Evolutionary conservation across 2,888 invertebrate genomes (phyloP), one percentile per base, ranked within the genome.

Genomic region (Pristionchus arcanus): DNA sequence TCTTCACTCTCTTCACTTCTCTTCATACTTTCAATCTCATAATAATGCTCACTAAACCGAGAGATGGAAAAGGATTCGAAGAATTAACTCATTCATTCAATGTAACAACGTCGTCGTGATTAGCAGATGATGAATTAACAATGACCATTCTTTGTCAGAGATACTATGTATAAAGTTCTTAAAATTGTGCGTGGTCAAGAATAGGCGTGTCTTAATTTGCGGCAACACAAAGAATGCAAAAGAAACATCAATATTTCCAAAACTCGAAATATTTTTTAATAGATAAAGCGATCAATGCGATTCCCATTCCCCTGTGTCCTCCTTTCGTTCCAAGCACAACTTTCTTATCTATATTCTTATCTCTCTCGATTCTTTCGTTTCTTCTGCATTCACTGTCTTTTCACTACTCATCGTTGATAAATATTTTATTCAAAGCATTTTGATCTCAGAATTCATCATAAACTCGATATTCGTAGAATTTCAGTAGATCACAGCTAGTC

Each of bases 21-120:
- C 42, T 77, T 25, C 77, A 77, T 42, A 77, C 77, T 25, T 5
- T 42, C n/a, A 77, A 77, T 77, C 77, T 77, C 42, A 49, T 77
- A 21, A 31, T 77, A 5, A 19, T 77, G 37, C 77, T 77, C n/a
- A n/a, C 25, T 21, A n/a, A 31, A 42, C 42, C 77, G n/a, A 37
- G 77, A 49, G 77, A 37, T n/a, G 42, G 15, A 42, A 42, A 16
- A 49, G 77, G 42, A 49, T 77, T 77, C n/a, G 77, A 77, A 77
- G 42, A 15, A n/a, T 19, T 31, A 1, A 77, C 77, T 42, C 77
- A 42, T 7, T 13, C n/a, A n/a, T 77, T 77, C 77, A 77, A 77
- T 77, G 77, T 77, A 7, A 77, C 77, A 4, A 9, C 34, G 16
- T 4, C 74, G 21, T 74, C 3, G 0, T 66, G 25, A 28, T 2